A percentile compares a stretch with the other conserved stretches of the same genome.
Evolutionary conservation across 2,113 vertebrate species (phyloP).

Genomic region (Sula dactylatra): DNA sequence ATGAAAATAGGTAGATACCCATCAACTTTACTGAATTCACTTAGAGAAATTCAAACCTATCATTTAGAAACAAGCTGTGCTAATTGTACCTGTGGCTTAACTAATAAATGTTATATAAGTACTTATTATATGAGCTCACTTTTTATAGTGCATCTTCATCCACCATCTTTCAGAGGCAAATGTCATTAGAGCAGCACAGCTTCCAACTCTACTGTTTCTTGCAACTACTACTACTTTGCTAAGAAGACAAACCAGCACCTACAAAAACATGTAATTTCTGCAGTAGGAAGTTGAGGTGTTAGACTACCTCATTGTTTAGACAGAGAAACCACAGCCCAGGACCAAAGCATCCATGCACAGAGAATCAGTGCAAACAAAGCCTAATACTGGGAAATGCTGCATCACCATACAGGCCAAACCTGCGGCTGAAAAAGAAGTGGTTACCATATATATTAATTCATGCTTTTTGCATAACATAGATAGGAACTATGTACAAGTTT

Average conservation of each 20-base stretch:
- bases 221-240: neutral
- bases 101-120: neutral
- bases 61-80: neutral
- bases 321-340: slow-evolving; percentile 17
- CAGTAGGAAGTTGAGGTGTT: slow-evolving; percentile 39
- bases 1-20: neutral
- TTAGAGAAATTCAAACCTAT: neutral
- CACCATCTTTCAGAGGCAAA: neutral
- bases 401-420: neutral
- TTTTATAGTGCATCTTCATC: neutral
- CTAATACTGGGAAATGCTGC: neutral
- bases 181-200: neutral
- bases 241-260: neutral
- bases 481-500: fast-evolving
- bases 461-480: neutral
- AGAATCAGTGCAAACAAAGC: neutral
- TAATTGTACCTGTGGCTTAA: neutral
- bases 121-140: neutral
- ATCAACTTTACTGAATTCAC: neutral
- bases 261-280: neutral
- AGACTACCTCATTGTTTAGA: neutral
- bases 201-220: neutral
- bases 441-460: neutral
- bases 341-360: neutral
- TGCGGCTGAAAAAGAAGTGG: neutral